Evolutionary conservation across 2,888 invertebrate genomes (phyloP).

Genomic region (Melanargia galathea): DNA sequence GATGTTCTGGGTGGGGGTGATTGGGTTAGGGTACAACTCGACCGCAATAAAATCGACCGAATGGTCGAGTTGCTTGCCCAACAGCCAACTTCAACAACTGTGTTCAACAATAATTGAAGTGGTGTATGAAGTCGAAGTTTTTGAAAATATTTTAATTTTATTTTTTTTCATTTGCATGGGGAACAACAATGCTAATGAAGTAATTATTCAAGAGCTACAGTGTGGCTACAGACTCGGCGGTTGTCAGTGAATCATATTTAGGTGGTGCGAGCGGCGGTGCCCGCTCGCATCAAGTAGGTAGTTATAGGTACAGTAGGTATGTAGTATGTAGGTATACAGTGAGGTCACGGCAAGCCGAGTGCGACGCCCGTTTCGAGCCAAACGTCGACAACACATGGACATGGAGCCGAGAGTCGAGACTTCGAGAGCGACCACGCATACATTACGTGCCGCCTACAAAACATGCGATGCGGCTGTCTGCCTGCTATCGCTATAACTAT

Average conservation of each 20-base stretch:
- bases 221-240: conserved; percentile 41
- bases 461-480: conserved; percentile 39
- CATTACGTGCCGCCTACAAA: conserved; percentile 73
- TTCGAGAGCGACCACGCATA: conserved; percentile 66
- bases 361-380: conserved; percentile 58
- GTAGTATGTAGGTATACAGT: conserved; percentile 44
- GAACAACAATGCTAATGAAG: too few relatives aligned
- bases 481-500: conserved; percentile 1
- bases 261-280: conserved; percentile 56
- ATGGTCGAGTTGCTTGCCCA: too few relatives aligned
- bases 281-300: conserved; percentile 46
- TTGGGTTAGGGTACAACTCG: too few relatives aligned
- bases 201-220: too few relatives aligned
- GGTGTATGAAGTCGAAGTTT: too few relatives aligned
- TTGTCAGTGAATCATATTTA: conserved; percentile 59
- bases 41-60: too few relatives aligned
- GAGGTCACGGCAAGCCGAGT: conserved; percentile 66
- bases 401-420: conserved; percentile 56
- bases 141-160: too few relatives aligned
- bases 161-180: background rate
- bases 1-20: too few relatives aligned
- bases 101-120: too few relatives aligned
- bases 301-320: too few relatives aligned
- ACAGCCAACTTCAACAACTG: too few relatives aligned
- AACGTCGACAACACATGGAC: conserved; percentile 62